Percentiles rank a stretch among this genome's conserved stretches.
Conservation (phyloP, 2,888 invertebrate species). For the Ectobius pallidus region DNA sequence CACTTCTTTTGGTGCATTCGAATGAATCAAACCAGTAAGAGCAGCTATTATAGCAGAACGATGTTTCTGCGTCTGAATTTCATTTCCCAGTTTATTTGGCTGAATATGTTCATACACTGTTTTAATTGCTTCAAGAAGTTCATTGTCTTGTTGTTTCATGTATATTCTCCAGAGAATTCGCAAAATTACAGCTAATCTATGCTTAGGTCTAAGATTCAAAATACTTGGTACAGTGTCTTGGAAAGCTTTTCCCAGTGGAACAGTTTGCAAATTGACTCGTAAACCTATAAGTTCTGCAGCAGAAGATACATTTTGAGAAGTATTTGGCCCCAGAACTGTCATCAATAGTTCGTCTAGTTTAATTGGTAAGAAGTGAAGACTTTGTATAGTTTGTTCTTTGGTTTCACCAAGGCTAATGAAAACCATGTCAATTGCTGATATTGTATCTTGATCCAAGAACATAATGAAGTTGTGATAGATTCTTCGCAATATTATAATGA, state of each 20-base stretch:
- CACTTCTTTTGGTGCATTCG: background rate
- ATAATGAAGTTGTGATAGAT: conserved; percentile 29
- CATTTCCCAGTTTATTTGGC: conserved; percentile 22
- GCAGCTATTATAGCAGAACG: conserved; percentile 20
- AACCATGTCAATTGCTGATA: conserved; percentile 29
- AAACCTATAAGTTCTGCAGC: background rate
- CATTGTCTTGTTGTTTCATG: background rate
- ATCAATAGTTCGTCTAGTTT: background rate
- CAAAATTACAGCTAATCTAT: conserved; percentile 20
- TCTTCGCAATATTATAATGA: conserved; percentile 24
- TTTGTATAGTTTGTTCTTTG: conserved; percentile 15
- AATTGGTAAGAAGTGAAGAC: conserved; percentile 20
- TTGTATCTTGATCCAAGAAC: conserved; percentile 22
- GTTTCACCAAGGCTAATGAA: conserved; percentile 30
- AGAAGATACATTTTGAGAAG: background rate
- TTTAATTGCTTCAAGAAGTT: conserved; percentile 7
- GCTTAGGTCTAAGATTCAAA: background rate
- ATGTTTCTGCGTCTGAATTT: conserved; percentile 24
- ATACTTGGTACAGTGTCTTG: conserved; percentile 28
- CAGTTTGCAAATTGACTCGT: background rate
- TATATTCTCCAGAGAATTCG: conserved; percentile 29
- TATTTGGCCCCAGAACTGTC: background rate
- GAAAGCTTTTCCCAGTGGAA: conserved; percentile 25
- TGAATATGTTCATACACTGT: conserved; percentile 19
- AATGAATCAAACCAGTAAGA: background rate